These are phyloP conservation scores for Xiphydria camelus DNA, from an alignment of 2,888 invertebrate genomes.

Conservation along the genomic window DNA sequence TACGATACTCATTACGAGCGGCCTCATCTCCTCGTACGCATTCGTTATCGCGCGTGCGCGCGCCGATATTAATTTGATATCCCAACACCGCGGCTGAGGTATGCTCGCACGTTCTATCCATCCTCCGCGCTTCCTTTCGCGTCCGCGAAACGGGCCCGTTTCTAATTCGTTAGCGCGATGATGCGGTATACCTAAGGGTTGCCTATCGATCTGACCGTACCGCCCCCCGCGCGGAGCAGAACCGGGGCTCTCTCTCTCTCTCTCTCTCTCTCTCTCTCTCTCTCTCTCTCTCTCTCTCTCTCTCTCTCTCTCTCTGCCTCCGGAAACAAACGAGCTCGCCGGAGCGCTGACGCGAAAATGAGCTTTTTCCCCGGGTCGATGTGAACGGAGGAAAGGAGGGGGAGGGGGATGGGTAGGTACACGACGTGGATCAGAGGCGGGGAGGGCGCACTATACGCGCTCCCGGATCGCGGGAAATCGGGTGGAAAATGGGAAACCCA, in stretches of 20 bases:
- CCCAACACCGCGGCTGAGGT: too few species aligned
- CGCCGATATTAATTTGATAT: neutral
- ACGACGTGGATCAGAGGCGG: conserved; percentile 25
- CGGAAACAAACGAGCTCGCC: conserved; percentile 33
- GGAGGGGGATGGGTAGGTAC: conserved; percentile 21
- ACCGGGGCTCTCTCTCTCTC: conserved; percentile 9
- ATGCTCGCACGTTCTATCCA: too few species aligned
- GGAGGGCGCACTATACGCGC: conserved; percentile 41
- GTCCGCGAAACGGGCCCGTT: neutral
- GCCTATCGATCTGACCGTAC: conserved; percentile 3
- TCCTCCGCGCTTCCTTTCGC: neutral
- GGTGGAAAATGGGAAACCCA: conserved; percentile 57
- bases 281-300: conserved; percentile 9
- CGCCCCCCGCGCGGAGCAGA: too few species aligned
- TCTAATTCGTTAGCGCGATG: neutral
- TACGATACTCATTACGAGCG: conserved; percentile 53
- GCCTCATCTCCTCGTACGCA: too few species aligned
- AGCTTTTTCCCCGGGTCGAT: conserved; percentile 27
- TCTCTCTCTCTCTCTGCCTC: conserved; percentile 3
- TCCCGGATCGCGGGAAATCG: conserved; percentile 55
- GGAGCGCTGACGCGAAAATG: conserved; percentile 38
- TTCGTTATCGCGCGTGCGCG: neutral
- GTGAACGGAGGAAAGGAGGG: conserved; percentile 12
- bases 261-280: conserved; percentile 4
- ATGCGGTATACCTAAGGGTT: neutral